Base-by-base conservation (phyloP, 1,140 invertebrate species). In the Chlorops oryzae region DNA sequence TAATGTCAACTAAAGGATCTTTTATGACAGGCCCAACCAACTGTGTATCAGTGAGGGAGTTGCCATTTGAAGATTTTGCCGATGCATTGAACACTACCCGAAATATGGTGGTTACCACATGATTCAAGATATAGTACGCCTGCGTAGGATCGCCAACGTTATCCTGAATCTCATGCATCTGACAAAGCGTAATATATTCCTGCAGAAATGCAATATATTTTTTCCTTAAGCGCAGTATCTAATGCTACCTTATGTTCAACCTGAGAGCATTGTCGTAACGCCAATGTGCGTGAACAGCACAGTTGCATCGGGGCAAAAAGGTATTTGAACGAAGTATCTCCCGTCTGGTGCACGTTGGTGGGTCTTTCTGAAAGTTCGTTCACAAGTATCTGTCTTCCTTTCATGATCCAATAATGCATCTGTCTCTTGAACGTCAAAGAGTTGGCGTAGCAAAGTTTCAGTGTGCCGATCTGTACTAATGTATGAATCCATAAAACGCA, bases 41-140 rank as follows among this genome's bases (percentile, higher is more conserved):
- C 37, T 73, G 56, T 3, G 57, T 58, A 28, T 70, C 65, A 54
- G 73, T 73, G 12, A 72, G 40, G 3, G 55, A 59, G 10, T 53
- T 25, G 46, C 57, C 58, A 24, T 37, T 52, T 5, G 41, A 18
- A 5, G 51, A 51, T 58, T 54, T 61, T n/a, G 48, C 38, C 6
- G 56, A 53, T 5, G 61, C 60, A 50, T 63, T 55, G 43, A 67
- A 65, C 9, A 67, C 62, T n/a, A 61, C 54, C 13, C 60, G 45
- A 7, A 59, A 22, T 43, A 65, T 62, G 2, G 68, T 71, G 4
- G 49, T 51, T 25, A 54, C 25, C 13, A n/a, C 20, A 32, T 54
- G 41, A 46, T 49, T 46, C 9, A 47, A 48, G 18, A 53, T 41
- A 25, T 27, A 51, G 39, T 51, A 47, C 37, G 37, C 41, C n/a